Conservation (phyloP, 2,113 vertebrate species). For the Clarias gariepinus region DNA sequence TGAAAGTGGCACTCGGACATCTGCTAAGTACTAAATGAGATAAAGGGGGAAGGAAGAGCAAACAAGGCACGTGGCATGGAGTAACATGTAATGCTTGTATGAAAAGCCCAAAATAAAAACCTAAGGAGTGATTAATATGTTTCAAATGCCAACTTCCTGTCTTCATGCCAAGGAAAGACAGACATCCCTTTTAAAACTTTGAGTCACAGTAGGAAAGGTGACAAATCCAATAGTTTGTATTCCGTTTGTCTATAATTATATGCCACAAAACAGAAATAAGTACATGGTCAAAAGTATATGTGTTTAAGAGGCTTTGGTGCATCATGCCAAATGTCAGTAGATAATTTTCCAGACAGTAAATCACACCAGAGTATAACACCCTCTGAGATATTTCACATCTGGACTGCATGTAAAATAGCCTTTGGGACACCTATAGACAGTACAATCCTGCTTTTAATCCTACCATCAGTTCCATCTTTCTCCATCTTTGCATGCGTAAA, state of each 20-base stretch:
- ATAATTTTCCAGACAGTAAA: background rate
- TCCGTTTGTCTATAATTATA: slow-evolving; percentile 27
- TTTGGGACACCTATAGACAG: background rate
- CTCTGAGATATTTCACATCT: background rate
- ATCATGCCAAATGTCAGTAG: background rate
- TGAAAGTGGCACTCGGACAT: background rate
- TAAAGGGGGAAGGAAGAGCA: too few relatives aligned
- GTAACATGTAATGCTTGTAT: background rate
- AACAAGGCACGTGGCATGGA: background rate
- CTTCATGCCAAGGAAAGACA: slow-evolving; percentile 10
- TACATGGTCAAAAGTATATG: background rate
- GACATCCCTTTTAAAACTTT: background rate
- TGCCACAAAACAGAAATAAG: slow-evolving; percentile 11
- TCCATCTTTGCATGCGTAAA: background rate
- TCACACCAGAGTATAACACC: background rate
- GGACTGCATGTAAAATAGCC: background rate
- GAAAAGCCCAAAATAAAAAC: slow-evolving; percentile 9
- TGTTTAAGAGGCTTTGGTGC: background rate
- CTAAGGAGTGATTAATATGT: slow-evolving; percentile 2
- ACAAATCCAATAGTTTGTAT: slow-evolving; percentile 34
- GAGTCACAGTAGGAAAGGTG: slow-evolving; percentile 27
- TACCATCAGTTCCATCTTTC: background rate
- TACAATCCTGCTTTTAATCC: background rate
- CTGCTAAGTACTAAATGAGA: slow-evolving; percentile 5
- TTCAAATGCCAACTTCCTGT: slow-evolving; percentile 24